Evolutionary conservation across 2,113 vertebrate species (phyloP).

Genomic region (Dipodomys ordii): DNA sequence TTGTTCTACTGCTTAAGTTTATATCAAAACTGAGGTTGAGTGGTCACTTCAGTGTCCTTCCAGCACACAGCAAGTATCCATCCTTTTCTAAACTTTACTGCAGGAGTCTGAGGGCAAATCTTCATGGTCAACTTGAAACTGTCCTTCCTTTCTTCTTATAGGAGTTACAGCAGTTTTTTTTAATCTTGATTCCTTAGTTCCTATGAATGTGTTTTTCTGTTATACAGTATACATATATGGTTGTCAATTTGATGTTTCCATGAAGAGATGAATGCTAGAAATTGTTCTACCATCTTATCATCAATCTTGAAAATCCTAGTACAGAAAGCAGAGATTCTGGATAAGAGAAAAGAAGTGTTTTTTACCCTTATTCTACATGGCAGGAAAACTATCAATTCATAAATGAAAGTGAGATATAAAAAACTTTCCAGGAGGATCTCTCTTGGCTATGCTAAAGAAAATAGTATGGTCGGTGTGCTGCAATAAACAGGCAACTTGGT

Average conservation of each 20-base stretch:
- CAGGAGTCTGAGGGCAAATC: not conserved
- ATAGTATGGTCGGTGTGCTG: no score
- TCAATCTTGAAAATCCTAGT: not conserved
- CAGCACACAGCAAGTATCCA: not conserved
- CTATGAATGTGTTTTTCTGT: no score
- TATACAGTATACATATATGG: no score
- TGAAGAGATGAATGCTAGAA: no score
- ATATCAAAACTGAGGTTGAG: not conserved
- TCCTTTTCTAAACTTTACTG: not conserved
- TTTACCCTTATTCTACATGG: not conserved
- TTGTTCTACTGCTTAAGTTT: not conserved
- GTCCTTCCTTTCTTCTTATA: not conserved
- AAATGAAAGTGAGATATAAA: not conserved
- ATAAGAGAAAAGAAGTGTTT: not conserved
- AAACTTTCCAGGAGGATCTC: not conserved
- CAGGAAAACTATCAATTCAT: not conserved
- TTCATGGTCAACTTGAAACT: no score
- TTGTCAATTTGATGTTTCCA: not conserved
- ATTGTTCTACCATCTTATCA: not conserved
- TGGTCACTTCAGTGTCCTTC: not conserved
- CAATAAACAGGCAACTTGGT: constrained; percentile 70
- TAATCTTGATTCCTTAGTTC: not conserved
- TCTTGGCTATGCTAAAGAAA: not conserved
- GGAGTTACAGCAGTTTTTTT: no score
- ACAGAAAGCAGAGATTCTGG: not conserved